Evolutionary conservation across 2,797 vertebrate genomes (phyloP), one percentile per base, ranked within the genome.

Genomic region (Bovichtus diacanthus): DNA sequence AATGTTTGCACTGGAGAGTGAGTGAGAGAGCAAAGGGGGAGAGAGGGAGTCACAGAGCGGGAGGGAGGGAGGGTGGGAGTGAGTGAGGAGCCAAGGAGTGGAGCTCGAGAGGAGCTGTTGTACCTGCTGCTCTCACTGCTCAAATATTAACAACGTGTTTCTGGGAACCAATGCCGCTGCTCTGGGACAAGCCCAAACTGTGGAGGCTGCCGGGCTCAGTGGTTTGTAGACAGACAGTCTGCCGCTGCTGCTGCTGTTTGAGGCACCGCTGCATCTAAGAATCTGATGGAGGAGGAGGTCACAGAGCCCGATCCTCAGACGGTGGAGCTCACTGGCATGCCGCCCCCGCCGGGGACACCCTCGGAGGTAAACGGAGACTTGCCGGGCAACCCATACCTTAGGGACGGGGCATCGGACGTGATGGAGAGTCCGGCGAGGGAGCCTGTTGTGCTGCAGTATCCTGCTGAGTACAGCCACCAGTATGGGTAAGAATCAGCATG

Each of bases 221-320:
- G 80, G 81, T 86, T 78, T 73, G 76, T 88, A 87, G 90, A 86
- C 88, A 81, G 87, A 47, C 69, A 59, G 74, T 73, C 59, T 75
- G 87, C 83, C 43, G 60, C 77, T 82, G 84, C 76, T 39, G 76
- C 39, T 41, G 15, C 76, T 78, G 88, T 81, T 60, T 87, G 86
- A 88, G 74, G 63, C 61, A 50, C 69, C 9, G n/a, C 86, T 76
- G 76, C 89, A 70, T 88, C 78, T 85, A 55, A 64, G 70, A 76
- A 71, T 62, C 78, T 84, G 86, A 95, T 95, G 94, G 95, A 95
- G 92, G 93, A 93, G 93, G 95, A 93, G 92, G 93, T 92, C 88
- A 89, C 83, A 6, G 88, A 91, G 81, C 83, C 84, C 8, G 90
- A 89, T 86, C 87, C 87, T 73, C 90, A 69, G 67, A 61, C 78